These are phyloP conservation scores for Sylvilagus bachmani DNA, from an alignment of 2,113 vertebrate genomes.

Conservation along the genomic window DNA sequence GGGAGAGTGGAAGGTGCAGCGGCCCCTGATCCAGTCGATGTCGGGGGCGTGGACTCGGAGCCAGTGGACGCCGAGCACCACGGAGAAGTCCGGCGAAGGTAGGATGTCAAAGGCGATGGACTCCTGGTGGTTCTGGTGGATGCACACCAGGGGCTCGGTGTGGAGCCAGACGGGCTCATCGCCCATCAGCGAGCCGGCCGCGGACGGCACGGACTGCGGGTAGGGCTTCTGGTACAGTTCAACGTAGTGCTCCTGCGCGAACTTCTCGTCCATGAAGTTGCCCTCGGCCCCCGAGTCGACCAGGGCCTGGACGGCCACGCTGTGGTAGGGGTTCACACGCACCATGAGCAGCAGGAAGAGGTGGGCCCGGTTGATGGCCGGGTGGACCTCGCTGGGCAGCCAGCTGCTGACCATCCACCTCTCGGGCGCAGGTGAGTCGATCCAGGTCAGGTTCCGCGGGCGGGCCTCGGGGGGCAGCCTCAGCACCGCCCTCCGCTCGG, in stretches of 20 bases:
- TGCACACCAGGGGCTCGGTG: constrained; percentile 73
- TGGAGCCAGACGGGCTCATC: constrained; percentile 62
- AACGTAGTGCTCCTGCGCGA: constrained; percentile 76
- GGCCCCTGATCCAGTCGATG: constrained; percentile 70
- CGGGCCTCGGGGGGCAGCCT: constrained; percentile 53
- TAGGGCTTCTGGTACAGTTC: constrained; percentile 71
- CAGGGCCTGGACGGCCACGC: constrained; percentile 49
- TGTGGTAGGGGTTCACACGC: constrained; percentile 75
- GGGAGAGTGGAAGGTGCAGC: constrained; percentile 81
- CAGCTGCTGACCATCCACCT: constrained; percentile 76
- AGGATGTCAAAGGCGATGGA: constrained; percentile 68
- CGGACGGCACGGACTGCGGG: background rate
- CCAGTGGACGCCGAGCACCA: constrained; percentile 72
- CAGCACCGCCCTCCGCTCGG: constrained; percentile 41
- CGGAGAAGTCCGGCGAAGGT: constrained; percentile 62
- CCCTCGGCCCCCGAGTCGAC: constrained; percentile 13
- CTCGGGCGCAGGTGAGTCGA: constrained; percentile 61
- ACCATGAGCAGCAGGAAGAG: constrained; percentile 78
- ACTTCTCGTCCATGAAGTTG: constrained; percentile 79
- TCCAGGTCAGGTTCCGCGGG: constrained; percentile 60
- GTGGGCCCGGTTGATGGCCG: background rate
- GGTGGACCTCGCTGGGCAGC: background rate
- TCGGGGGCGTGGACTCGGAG: constrained; percentile 64
- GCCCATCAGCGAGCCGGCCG: background rate
- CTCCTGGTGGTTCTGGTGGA: constrained; percentile 80